Evolutionary conservation across 2,888 invertebrate species (phyloP), one percentile per base, ranked within the genome.

Genomic region (Portevinia maculata): DNA sequence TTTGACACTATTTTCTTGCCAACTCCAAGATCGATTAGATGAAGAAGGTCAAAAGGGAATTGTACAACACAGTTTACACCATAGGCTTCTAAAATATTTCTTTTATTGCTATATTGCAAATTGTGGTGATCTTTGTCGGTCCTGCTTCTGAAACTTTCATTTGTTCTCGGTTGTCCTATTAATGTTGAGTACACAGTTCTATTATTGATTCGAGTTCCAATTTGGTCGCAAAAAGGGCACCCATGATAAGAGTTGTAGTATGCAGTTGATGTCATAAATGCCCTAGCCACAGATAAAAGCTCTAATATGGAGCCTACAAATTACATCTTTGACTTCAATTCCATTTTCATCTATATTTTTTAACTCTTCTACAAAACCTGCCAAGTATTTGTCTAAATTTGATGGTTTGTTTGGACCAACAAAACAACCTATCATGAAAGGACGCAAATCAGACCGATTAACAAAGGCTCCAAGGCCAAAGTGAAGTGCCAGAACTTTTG

Each of bases 11-110:
- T 41, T 62, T 64, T 78, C 50, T 64, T 78, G 21, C 50, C 55
- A 37, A 75, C 59, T 52, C 75, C 75, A 44, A 75, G 55, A 59
- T 75, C 65, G 1, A 67, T 48, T 44, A 67, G 50, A 50, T 75
- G 75, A 17, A 75, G 44, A 13, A 57, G 19, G 52, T 78, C 55
- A 48, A 60, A 62, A 8, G 70, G 70, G 37, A 78, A 78, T 39
- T 78, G 57, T 21, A 48, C 48, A 28, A 70, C 21, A 37, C 64
- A 52, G 9, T 71, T 59, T 15, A 79, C 30, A 19, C 59, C 65
- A 34, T 41, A 30, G 6, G 21, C 37, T 59, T 78, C 78, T 8
- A 71, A 44, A 17, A 24, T 30, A 32, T 50, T 41, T 55, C 15
- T 19, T 28, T 46, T 64, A 53, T 46, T 46, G 9, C 24, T 46